Conservation (phyloP, 1,140 invertebrate species). For the Brachionus angularis region DNA sequence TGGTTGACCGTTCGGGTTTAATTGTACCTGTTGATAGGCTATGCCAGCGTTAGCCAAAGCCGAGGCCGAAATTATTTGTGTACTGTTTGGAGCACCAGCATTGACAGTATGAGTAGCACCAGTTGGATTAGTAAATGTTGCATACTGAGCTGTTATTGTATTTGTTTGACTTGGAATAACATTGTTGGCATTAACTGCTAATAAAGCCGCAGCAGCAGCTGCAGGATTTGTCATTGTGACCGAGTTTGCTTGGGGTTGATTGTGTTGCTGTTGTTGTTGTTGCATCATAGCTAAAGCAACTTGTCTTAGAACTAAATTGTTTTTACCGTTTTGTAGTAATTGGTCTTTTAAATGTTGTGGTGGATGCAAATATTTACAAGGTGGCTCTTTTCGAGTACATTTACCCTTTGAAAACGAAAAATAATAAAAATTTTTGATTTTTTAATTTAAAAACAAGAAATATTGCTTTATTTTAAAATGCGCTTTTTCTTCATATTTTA, state of each 20-base stretch:
- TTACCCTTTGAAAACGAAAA: constrained; percentile 74
- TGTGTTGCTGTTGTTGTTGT: constrained; percentile 26
- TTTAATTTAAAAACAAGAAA: no score
- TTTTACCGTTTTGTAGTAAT: constrained; percentile 96
- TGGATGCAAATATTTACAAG: constrained; percentile 99
- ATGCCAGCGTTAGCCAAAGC: not conserved
- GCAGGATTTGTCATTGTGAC: not conserved
- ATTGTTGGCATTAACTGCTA: not conserved
- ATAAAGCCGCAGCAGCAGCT: not conserved
- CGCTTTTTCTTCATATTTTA: no score
- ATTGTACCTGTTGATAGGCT: not conserved
- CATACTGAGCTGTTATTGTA: constrained; percentile 10
- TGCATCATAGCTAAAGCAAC: constrained; percentile 43
- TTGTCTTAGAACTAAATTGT: constrained; percentile 80
- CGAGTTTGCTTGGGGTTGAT: constrained; percentile 16
- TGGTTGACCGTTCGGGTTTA: constrained; percentile 3
- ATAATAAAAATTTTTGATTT: not conserved
- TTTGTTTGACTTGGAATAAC: not conserved
- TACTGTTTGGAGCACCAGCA: not conserved
- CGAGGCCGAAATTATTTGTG: constrained; percentile 3
- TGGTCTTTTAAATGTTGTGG: constrained; percentile 99
- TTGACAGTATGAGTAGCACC: not conserved
- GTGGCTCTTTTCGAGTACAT: constrained; percentile 98
- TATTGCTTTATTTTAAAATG: constrained; percentile 12
- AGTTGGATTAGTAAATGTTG: not conserved